These are phyloP conservation scores for Euborellia annulipes DNA, from an alignment of 1,140 invertebrate species.

Conservation along the genomic window DNA sequence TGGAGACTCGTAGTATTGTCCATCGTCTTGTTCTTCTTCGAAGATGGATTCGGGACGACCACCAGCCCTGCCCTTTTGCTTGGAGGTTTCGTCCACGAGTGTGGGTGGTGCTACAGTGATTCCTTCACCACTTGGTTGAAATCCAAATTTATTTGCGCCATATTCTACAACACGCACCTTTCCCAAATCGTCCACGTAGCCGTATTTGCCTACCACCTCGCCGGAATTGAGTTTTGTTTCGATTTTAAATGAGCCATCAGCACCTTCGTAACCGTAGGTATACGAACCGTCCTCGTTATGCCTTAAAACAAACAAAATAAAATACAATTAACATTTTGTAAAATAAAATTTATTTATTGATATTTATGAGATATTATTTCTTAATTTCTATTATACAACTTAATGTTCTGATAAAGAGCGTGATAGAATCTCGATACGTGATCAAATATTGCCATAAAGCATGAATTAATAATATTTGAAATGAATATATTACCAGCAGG, in stretches of 20 bases:
- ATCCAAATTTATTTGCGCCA: constrained; percentile 71
- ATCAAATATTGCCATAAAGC: no score
- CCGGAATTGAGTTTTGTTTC: constrained; percentile 63
- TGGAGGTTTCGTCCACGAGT: constrained; percentile 44
- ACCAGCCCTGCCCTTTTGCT: constrained; percentile 12
- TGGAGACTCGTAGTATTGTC: constrained; percentile 25
- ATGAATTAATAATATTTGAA: no score
- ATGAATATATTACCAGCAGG: no score
- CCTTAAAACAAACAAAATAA: constrained; percentile 29
- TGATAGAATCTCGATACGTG: no score
- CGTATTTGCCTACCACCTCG: constrained; percentile 70
- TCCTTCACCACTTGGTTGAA: constrained; percentile 70
- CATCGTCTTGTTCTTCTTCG: constrained; percentile 28
- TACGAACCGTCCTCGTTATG: constrained; percentile 77
- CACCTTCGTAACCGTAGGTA: constrained; percentile 72
- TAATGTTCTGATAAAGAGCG: no score
- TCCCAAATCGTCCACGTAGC: constrained; percentile 68
- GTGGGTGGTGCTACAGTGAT: constrained; percentile 69
- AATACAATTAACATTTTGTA: no score
- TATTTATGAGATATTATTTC: no score
- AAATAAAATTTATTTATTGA: no score
- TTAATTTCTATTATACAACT: no score
- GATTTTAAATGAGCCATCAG: constrained; percentile 71
- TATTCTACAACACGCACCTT: constrained; percentile 73
- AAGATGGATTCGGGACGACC: constrained; percentile 18